Evolutionary conservation across 2,888 invertebrate genomes (phyloP).

Genomic region (Schizotus pectinicornis): DNA sequence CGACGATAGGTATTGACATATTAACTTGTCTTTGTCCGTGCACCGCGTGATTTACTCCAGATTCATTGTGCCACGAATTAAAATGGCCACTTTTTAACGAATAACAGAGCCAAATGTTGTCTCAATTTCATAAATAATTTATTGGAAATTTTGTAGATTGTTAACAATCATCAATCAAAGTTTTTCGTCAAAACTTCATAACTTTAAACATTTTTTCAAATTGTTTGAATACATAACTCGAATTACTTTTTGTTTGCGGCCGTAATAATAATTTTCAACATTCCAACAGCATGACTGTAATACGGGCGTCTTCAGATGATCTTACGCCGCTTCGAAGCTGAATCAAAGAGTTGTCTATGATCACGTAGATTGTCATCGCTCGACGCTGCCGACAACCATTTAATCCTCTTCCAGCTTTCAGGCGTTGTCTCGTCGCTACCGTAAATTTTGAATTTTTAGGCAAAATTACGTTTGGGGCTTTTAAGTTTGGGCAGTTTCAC

Average conservation of each 20-base stretch:
- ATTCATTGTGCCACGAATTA: conserved; percentile 14
- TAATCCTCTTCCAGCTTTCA: conserved; percentile 29
- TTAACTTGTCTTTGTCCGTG: conserved; percentile 41
- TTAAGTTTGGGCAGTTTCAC: too few relatives aligned
- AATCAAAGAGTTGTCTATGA: conserved; percentile 28
- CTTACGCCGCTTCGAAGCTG: conserved; percentile 12
- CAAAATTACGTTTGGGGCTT: neutral
- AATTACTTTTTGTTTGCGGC: too few relatives aligned
- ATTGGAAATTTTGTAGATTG: neutral
- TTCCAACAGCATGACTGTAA: neutral
- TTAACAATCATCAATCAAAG: too few relatives aligned
- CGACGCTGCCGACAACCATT: conserved; percentile 28
- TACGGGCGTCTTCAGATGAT: conserved; percentile 14
- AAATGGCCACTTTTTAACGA: neutral
- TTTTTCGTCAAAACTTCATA: too few relatives aligned
- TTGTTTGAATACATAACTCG: too few relatives aligned
- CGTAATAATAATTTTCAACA: too few relatives aligned
- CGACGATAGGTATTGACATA: conserved; percentile 39
- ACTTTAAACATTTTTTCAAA: too few relatives aligned
- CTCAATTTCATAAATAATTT: neutral
- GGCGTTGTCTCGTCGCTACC: neutral
- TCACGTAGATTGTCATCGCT: conserved; percentile 40
- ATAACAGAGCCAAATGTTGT: neutral
- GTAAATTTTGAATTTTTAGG: neutral
- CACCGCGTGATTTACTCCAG: conserved; percentile 38